Conservation (phyloP, 2,113 vertebrate genomes). For the Taxidea taxus region DNA sequence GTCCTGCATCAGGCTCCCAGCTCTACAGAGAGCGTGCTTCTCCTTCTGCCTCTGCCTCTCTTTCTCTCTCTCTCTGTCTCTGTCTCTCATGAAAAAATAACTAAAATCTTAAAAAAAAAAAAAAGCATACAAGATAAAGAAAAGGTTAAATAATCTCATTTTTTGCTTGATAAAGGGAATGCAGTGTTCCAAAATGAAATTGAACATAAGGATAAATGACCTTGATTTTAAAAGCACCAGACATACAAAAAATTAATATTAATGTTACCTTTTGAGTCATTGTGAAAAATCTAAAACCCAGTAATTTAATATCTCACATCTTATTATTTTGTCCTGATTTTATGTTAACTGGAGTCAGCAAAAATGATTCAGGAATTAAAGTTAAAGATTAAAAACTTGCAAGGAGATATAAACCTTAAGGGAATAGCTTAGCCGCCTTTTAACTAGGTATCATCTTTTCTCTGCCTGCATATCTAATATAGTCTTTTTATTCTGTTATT, state of each 20-base stretch:
- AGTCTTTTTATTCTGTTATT: slow-evolving; percentile 85
- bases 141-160: neutral
- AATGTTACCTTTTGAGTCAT: slow-evolving; percentile 64
- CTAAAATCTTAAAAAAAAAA: too few species aligned
- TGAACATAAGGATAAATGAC: slow-evolving; percentile 21
- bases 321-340: slow-evolving; percentile 74
- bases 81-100: too few species aligned
- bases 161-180: slow-evolving; percentile 30
- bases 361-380: slow-evolving; percentile 77
- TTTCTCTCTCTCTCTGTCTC: too few species aligned
- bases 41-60: too few species aligned
- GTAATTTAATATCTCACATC: slow-evolving; percentile 51
- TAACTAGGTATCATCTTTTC: slow-evolving; percentile 72
- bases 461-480: slow-evolving; percentile 79
- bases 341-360: slow-evolving; percentile 72
- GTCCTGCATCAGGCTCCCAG: too few species aligned
- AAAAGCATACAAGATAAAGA: neutral
- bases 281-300: slow-evolving; percentile 61
- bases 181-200: neutral
- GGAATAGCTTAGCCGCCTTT: slow-evolving; percentile 73
- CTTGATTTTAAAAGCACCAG: slow-evolving; percentile 60
- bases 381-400: slow-evolving; percentile 72
- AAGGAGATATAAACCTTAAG: slow-evolving; percentile 69
- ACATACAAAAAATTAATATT: slow-evolving; percentile 59
- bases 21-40: too few species aligned